Evolutionary conservation across 2,797 vertebrate genomes (phyloP), one percentile per base, ranked within the genome.

Genomic region (Silurus lanzhouensis): DNA sequence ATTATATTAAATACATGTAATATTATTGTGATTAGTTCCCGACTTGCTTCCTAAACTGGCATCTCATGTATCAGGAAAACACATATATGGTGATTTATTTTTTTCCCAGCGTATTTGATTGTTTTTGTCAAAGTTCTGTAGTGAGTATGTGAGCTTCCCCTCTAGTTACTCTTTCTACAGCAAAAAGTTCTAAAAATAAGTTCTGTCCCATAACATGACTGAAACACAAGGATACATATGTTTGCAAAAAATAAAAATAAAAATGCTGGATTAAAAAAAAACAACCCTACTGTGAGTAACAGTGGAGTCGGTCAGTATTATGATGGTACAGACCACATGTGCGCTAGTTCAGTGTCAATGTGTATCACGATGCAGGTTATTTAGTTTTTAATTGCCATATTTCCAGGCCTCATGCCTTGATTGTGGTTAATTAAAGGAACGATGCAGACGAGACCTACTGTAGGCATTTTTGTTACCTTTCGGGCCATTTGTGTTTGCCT

Each of bases 401-500:
- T 2, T 22, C 44, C 78, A 38, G 46, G 31, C 22, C 38, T 20
- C n/a, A 17, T 10, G 60, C 77, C 64, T 52, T 52, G 38, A 80
- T 66, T 25, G 14, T 10, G 78, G 25, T 48, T 27, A 48, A 66
- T 66, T 48, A 17, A 52, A 61, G 85, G 9, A 60, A 22, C 6
- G 74, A 71, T n/a, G 74, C 58, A 68, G 84, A 46, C 61, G 46
- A 87, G 48, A 58, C 64, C 76, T 74, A 57, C 83, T 79, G 44
- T 67, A 75, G 67, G 48, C 74, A 12, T 79, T 84, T 22, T 68
- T 25, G 22, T 84, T 78, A 2, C 31, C 44, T 82, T 74, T 84
- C 58, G 61, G 83, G n/a, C 13, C 57, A 19, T 84, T 84, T 66
- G 75, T 75, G 78, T 85, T 83, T 83, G 80, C 38, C n/a, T 46